These are phyloP conservation scores for Asarcornis scutulata DNA, from an alignment of 2,113 vertebrate genomes.

Conservation along the genomic window DNA sequence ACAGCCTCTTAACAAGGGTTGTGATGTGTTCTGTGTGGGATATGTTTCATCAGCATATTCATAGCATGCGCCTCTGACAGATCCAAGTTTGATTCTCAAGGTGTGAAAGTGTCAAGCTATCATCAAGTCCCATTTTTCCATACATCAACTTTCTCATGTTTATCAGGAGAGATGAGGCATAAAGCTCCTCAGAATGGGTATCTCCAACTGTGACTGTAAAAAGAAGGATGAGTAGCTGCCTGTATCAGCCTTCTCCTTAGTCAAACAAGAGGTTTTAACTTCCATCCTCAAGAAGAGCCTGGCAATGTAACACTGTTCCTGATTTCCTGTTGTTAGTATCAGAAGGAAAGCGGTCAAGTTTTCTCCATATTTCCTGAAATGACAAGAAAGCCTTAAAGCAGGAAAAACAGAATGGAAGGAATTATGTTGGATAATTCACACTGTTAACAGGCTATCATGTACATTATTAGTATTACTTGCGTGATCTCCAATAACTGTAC, in stretches of 20 bases:
- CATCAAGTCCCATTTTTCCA: constrained; percentile 57
- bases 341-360: neutral
- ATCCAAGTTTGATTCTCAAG: constrained; percentile 39
- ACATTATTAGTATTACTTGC: rapidly evolving
- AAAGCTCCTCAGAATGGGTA: neutral
- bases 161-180: constrained; percentile 28
- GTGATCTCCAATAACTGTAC: neutral
- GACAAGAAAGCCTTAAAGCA: neutral
- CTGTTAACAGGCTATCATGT: neutral
- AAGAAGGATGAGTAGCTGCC: neutral
- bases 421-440: neutral
- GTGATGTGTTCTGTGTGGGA: constrained; percentile 42
- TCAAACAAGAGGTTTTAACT: constrained; percentile 2
- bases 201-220: neutral
- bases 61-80: constrained; percentile 34
- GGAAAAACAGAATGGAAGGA: neutral
- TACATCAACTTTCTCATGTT: constrained; percentile 46
- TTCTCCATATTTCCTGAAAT: neutral
- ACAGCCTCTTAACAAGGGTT: constrained; percentile 5
- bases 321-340: neutral
- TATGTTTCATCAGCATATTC: constrained; percentile 63
- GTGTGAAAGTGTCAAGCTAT: constrained; percentile 66
- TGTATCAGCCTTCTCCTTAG: neutral
- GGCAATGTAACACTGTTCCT: neutral
- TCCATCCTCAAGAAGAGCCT: neutral